phyloP scores from a whole-genome alignment of 2,113 vertebrate species.

The Rhea americana region DNA sequence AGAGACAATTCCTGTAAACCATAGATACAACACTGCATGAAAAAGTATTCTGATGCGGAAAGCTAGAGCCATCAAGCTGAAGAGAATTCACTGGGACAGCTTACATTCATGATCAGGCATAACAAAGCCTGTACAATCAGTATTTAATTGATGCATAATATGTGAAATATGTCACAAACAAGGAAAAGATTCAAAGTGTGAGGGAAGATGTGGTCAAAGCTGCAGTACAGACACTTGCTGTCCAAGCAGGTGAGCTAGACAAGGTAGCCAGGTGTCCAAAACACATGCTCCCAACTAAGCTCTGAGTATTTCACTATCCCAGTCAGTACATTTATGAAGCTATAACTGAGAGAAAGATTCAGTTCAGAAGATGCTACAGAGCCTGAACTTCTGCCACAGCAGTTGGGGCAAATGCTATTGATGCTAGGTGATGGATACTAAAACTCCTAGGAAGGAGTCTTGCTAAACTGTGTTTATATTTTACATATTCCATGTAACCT shows the following conservation, averaged over 20 bases:
- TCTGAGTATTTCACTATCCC: rapidly evolving
- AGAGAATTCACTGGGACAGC: background rate
- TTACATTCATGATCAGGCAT: background rate
- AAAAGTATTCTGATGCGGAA: background rate
- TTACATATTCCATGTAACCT: background rate
- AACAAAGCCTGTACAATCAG: background rate
- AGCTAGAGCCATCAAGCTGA: rapidly evolving
- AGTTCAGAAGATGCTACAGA: background rate
- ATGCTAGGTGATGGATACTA: background rate
- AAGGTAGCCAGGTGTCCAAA: background rate
- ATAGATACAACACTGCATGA: rapidly evolving
- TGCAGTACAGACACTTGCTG: background rate
- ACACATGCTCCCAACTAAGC: background rate
- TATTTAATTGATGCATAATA: background rate
- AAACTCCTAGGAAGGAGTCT: background rate
- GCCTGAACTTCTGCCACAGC: background rate
- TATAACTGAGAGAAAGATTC: background rate
- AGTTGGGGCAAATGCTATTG: background rate
- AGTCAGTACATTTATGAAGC: background rate
- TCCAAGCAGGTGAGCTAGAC: background rate
- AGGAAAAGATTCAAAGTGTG: background rate
- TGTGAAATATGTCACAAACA: background rate
- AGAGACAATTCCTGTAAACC: background rate
- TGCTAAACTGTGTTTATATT: background rate
- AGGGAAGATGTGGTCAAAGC: background rate